A percentile compares a stretch with the other conserved stretches of the same genome.
Conservation (phyloP, 2,797 vertebrate species). For the Lepilemur septentrionalis region DNA sequence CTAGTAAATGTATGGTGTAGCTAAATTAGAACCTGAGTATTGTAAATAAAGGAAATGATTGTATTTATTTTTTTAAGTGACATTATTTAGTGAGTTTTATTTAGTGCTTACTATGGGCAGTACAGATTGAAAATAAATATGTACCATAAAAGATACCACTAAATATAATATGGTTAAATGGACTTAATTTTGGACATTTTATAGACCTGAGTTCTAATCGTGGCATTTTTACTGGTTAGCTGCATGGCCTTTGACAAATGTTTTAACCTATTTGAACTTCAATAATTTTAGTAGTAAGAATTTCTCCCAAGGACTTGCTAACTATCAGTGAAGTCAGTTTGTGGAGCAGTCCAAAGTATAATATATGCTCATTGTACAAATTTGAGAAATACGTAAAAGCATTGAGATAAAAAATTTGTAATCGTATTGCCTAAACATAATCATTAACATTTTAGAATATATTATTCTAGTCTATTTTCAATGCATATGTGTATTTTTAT, state of each 20-base stretch:
- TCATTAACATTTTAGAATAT: constrained; percentile 13
- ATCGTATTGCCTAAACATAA: neutral
- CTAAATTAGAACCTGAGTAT: neutral
- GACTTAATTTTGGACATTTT: neutral
- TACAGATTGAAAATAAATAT: neutral
- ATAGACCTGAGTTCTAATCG: neutral
- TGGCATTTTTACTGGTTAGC: neutral
- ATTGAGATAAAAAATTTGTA: neutral
- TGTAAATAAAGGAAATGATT: neutral
- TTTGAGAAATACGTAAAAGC: neutral
- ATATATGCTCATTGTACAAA: neutral
- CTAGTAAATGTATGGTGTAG: neutral
- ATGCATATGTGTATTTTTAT: neutral
- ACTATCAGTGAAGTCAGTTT: neutral
- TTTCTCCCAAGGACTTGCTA: neutral
- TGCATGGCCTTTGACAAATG: neutral
- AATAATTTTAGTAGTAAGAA: neutral
- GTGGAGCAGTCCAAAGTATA: neutral
- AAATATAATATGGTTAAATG: neutral
- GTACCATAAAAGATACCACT: neutral
- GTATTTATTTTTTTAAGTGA: neutral
- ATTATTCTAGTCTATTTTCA: neutral
- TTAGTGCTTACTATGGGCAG: neutral
- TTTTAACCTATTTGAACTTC: neutral
- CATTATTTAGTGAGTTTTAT: neutral